Evolutionary conservation across 2,888 invertebrate genomes (phyloP).

Genomic region (Drosophila longiperda): DNA sequence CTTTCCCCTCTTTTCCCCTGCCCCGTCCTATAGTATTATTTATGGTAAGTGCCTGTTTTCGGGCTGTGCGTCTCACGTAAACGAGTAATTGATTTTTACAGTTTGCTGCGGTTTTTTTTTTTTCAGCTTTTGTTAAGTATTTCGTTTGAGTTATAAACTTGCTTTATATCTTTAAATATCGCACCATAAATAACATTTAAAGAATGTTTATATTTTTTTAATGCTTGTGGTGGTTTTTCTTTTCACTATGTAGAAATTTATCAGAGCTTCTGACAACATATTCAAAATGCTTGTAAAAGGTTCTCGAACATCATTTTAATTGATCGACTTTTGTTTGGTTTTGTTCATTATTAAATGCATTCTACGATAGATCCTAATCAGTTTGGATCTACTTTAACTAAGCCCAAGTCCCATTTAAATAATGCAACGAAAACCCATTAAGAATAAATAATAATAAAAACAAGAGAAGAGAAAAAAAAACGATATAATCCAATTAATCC

Average conservation of each 20-base stretch:
- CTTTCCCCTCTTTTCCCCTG: slow-evolving; percentile 16
- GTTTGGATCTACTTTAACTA: slow-evolving; percentile 20
- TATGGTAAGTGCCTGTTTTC: slow-evolving; percentile 66
- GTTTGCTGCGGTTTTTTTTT: slow-evolving; percentile 38
- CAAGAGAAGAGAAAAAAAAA: slow-evolving; percentile 16
- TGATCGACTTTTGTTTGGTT: slow-evolving; percentile 8
- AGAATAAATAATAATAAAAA: slow-evolving; percentile 38
- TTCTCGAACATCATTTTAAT: slow-evolving; percentile 10
- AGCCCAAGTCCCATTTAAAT: slow-evolving; percentile 54
- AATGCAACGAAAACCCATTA: slow-evolving; percentile 39
- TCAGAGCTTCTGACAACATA: neutral
- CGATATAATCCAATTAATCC: slow-evolving; percentile 80
- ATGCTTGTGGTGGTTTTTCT: neutral
- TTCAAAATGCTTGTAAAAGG: slow-evolving; percentile 5
- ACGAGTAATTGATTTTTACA: slow-evolving; percentile 69
- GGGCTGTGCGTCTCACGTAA: slow-evolving; percentile 18
- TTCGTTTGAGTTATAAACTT: slow-evolving; percentile 45
- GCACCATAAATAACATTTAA: slow-evolving; percentile 52
- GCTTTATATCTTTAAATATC: slow-evolving; percentile 42
- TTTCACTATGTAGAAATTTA: neutral
- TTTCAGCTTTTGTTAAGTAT: slow-evolving; percentile 8
- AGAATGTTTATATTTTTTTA: slow-evolving; percentile 26
- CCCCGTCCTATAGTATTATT: slow-evolving; percentile 66
- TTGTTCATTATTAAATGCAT: slow-evolving; percentile 9
- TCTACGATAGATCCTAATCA: slow-evolving; percentile 27